Conservation (phyloP, 1,140 invertebrate species). For the Scaptomyza graminum region DNA sequence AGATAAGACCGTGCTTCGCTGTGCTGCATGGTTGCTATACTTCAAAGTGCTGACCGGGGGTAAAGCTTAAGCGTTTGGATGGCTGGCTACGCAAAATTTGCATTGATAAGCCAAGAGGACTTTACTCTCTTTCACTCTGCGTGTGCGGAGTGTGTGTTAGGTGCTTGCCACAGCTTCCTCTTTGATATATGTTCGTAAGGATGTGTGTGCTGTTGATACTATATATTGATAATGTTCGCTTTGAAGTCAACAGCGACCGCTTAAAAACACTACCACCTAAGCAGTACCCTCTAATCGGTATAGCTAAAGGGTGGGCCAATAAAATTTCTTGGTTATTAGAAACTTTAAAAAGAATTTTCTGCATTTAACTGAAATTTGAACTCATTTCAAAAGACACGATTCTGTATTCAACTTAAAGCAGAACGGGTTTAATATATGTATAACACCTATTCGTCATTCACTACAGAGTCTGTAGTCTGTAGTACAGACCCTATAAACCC, state of each 20-base stretch:
- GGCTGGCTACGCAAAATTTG: conserved; percentile 58
- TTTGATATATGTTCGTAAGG: conserved; percentile 23
- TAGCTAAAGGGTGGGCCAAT: background rate
- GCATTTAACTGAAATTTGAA: too few relatives aligned
- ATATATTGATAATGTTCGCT: conserved; percentile 48
- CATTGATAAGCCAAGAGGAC: conserved; percentile 56
- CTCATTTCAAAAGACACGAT: too few relatives aligned
- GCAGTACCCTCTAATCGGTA: background rate
- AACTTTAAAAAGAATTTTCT: too few relatives aligned
- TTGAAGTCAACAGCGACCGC: conserved; percentile 47
- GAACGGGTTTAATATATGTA: too few relatives aligned
- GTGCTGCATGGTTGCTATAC: conserved; percentile 43
- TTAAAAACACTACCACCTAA: conserved; percentile 4
- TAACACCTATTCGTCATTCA: too few relatives aligned
- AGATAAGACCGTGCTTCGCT: conserved; percentile 50
- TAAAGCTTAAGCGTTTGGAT: conserved; percentile 15
- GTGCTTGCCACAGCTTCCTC: conserved; percentile 26
- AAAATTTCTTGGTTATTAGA: too few relatives aligned
- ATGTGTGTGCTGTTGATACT: background rate
- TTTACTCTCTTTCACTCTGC: background rate
- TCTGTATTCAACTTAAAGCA: too few relatives aligned
- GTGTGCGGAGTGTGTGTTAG: conserved; percentile 36
- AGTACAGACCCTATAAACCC: too few relatives aligned
- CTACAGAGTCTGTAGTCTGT: too few relatives aligned
- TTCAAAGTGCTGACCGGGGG: conserved; percentile 59